Evolutionary conservation across 1,140 invertebrate genomes (phyloP), one percentile per base, ranked within the genome.

Genomic region (Zeugodacus cucurbitae): DNA sequence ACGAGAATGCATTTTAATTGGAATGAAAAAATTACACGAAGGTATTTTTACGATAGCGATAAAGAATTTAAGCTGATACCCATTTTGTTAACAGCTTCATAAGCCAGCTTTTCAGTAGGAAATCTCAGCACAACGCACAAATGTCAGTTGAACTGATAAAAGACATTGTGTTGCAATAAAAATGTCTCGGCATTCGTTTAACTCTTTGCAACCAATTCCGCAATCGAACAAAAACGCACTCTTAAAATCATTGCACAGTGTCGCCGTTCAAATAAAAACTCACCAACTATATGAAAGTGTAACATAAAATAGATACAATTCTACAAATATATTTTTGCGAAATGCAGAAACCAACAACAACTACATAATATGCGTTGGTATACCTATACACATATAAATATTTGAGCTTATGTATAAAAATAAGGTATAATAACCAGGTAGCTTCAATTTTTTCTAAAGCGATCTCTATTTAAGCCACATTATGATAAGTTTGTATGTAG

Each of bases 1-100:
- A 74, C 67, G 67, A 74, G 22, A 74, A 74, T 10, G 67, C 32
- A 74, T 74, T 37, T 74, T 74, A 41, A 74, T 74, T 74, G 67
- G 67, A 37, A 67, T 67, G 26, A 74, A 74, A 74, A 74, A 74
- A 74, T 37, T 74, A 74, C 22, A n/a, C 29, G 32, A 41, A 34
- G 67, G 67, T 74, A 74, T 74, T 74, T 74, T 74, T 74, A 41
- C 67, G 67, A 74, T 74, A 74, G 67, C 67, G 67, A 74, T 74
- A 74, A 74, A 74, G 67, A 74, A 74, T 74, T 74, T 74, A 74
- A 74, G 67, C 34, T 41, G 34, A 74, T 74, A 74, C 34, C 34
- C 67, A n/a, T 74, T 41, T 74, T 74, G 67, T 74, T 74, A 74
- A 74, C 67, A 74, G 67, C 67, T 74, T 74, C 67, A 74, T 74